Evolutionary conservation across 2,888 invertebrate genomes (phyloP), one percentile per base, ranked within the genome.

Genomic region (Azorinus chamasolen): DNA sequence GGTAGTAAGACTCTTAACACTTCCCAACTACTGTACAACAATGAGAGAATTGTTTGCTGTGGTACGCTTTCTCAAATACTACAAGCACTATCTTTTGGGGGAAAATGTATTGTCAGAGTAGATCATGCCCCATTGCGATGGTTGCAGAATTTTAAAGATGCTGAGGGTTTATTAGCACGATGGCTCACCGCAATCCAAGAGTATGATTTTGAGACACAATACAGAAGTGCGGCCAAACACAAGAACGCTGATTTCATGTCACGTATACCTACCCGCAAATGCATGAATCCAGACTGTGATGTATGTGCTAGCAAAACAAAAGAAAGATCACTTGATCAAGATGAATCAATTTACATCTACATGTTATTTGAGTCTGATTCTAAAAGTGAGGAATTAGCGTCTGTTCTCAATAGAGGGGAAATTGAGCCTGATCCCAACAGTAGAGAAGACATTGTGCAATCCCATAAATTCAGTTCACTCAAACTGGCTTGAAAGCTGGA

Each of bases 61-160:
- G 20, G 51, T 51, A 51, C 51, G 20, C 16, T 51, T 51, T 22
- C 22, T 51, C 3, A 51, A 24, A 20, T 51, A 51, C 20, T 51
- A 51, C 22, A 51, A 51, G 20, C 51, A 51, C 20, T 22, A 51
- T 16, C 20, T 51, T 32, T 32, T 6, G 32, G 32, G 32, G 10
- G 10, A 32, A 32, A 10, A 18, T 61, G 14, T 61, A 24, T 14
- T 10, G 46, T 61, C 8, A 46, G 61, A 37, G 45, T 24, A 25
- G 61, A 61, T 46, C 61, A 61, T 27, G 61, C 48, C 18, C 61
- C 61, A 8, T 27, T 61, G 32, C 32, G n/a, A 61, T 61, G 61
- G 61, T 46, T 61, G 22, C 41, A 45, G 43, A 58, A 58, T 24
- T 58, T 58, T 41, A 41, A 43, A 24, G 58, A 58, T 6, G 25